Conservation (phyloP, 2,113 vertebrate species). For the Malurus elegans region DNA sequence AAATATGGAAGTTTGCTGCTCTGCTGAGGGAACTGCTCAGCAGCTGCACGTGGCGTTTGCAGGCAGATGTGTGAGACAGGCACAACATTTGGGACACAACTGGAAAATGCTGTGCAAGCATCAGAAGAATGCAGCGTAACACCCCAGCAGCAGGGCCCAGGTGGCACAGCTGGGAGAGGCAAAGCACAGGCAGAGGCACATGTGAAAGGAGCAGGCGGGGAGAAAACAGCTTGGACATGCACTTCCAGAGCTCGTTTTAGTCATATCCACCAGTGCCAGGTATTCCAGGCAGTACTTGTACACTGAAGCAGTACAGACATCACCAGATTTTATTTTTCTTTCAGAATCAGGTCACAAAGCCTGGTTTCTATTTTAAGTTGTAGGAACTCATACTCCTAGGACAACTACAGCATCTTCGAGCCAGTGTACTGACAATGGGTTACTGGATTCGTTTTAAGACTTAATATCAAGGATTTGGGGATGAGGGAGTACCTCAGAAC, state of each 20-base stretch:
- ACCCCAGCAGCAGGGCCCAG: accelerated
- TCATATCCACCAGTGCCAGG: background rate
- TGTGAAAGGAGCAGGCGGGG: accelerated
- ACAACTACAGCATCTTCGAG: background rate
- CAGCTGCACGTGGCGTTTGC: background rate
- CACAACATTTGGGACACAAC: background rate
- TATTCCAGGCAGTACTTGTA: background rate
- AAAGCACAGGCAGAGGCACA: background rate
- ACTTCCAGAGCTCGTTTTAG: background rate
- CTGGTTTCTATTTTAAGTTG: background rate
- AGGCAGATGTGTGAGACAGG: background rate
- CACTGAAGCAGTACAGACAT: background rate
- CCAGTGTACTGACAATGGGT: background rate
- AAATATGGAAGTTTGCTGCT: background rate
- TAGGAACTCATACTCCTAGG: background rate
- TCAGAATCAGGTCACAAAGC: background rate
- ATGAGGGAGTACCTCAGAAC: accelerated
- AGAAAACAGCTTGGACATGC: background rate
- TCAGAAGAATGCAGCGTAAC: accelerated
- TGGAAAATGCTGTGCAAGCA: background rate
- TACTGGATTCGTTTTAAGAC: background rate
- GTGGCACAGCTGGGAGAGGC: background rate
- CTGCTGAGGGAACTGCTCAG: background rate
- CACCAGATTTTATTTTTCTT: background rate
- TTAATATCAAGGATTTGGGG: background rate